Evolutionary conservation across 2,797 vertebrate species (phyloP), one percentile per base, ranked within the genome.

Genomic region (Callimico goeldii): DNA sequence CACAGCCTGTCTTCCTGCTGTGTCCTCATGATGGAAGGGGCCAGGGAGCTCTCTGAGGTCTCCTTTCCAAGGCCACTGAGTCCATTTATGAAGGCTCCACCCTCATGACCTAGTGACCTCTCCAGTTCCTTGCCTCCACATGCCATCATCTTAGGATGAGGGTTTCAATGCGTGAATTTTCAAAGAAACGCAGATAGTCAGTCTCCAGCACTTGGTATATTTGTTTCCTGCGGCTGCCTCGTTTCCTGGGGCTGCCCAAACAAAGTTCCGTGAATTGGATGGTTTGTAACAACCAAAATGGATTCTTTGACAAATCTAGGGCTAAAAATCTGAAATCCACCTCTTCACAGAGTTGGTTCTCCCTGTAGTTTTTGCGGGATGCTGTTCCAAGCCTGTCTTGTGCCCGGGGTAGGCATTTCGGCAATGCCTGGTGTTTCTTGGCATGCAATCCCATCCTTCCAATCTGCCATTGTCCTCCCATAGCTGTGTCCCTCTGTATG

Each of bases 401-500:
- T 26, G 20, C 19, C 39, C 19, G 7, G 46, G 3, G 13, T 55
- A 22, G 52, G 7, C 52, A 13, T 24, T 26, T 50, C 19, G 2
- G 33, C 46, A 20, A 36, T 11, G 13, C 13, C 48, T 55, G 83
- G 13, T 4, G 17, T 48, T 57, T 33, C n/a, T 9, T 7, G 41
- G 28, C 4, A 0, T 9, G 33, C 30, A 36, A 12, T 50, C 20
- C 7, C 14, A 1, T 11, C 46, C 0, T 8, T 24, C 28, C 14
- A 20, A 1, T 30, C 57, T 39, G 12, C 28, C 17, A 10, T 13
- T 17, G 64, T 36, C 36, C n/a, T n/a, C 75, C 7, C 5, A 6
- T 2, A 11, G 50, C 14, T 5, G 4, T 13, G 11, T 10, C 7
- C 43, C 19, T 26, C 43, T 90, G 4, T 36, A 73, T 24, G 15